A percentile compares a stretch with the other conserved stretches of the same genome.
Conservation (phyloP, 2,888 invertebrate species). For the Pemphredon lugubris region DNA sequence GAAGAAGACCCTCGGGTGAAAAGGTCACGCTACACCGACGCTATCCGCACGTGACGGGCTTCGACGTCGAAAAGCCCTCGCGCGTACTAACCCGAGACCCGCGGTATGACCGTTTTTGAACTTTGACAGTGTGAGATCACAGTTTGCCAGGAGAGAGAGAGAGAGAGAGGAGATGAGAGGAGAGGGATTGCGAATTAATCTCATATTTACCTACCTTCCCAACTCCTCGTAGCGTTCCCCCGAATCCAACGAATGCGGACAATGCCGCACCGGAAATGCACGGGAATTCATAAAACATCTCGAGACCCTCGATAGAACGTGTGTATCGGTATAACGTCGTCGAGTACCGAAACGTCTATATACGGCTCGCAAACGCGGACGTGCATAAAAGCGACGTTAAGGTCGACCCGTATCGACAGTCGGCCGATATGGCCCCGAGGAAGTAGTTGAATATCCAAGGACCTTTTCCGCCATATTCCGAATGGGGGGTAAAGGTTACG, state of each 20-base stretch:
- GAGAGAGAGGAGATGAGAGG: not conserved
- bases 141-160: not conserved
- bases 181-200: not conserved
- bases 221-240: too few species aligned
- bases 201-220: not conserved
- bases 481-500: not conserved
- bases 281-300: too few species aligned
- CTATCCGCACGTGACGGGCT: not conserved
- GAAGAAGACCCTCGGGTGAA: not conserved
- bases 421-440: conserved; percentile 1
- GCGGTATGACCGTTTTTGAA: not conserved
- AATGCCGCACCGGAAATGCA: too few species aligned
- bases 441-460: conserved; percentile 10
- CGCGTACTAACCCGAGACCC: too few species aligned
- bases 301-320: too few species aligned
- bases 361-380: too few species aligned
- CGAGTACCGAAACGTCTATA: too few species aligned
- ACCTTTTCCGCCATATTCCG: not conserved
- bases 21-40: not conserved
- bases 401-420: not conserved
- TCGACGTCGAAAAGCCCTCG: conserved; percentile 24
- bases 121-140: not conserved
- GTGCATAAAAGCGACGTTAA: not conserved
- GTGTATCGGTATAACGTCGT: too few species aligned
- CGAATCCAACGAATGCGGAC: too few species aligned